phyloP scores from a whole-genome alignment of 1,140 invertebrate species.

The Caenorhabditis remanei region DNA sequence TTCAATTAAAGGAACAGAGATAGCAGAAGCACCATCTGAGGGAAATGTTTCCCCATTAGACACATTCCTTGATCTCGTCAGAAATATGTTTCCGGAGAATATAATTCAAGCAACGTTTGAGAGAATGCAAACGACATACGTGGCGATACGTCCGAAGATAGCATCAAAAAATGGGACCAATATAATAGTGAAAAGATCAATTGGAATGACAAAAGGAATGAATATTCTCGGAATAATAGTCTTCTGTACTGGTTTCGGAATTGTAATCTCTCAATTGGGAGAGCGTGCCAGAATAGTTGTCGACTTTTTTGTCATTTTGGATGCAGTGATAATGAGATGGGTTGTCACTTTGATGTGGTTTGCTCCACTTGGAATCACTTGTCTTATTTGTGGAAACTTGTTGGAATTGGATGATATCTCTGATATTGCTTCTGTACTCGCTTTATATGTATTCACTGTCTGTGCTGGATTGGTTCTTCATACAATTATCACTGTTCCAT shows the following conservation, averaged over 20 bases:
- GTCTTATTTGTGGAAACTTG: slow-evolving; percentile 91
- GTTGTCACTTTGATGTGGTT: slow-evolving; percentile 79
- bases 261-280: slow-evolving; percentile 76
- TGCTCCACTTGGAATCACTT: slow-evolving; percentile 89
- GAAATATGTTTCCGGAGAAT: slow-evolving; percentile 78
- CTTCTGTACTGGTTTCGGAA: slow-evolving; percentile 78
- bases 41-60: slow-evolving; percentile 86
- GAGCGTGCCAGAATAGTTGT: slow-evolving; percentile 76
- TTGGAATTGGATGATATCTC: slow-evolving; percentile 86
- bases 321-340: slow-evolving; percentile 73
- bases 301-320: slow-evolving; percentile 78
- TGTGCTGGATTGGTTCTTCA: slow-evolving; percentile 88
- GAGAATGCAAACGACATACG: slow-evolving; percentile 74
- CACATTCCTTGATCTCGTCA: slow-evolving; percentile 90
- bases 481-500: slow-evolving; percentile 87
- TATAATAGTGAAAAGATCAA: slow-evolving; percentile 48
- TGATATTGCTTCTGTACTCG: slow-evolving; percentile 81
- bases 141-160: slow-evolving; percentile 59
- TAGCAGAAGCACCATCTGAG: slow-evolving; percentile 71
- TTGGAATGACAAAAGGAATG: slow-evolving; percentile 51
- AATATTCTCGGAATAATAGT: slow-evolving; percentile 74
- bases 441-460: slow-evolving; percentile 85
- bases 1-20: slow-evolving; percentile 77
- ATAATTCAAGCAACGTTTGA: slow-evolving; percentile 77
- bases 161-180: slow-evolving; percentile 57